Conservation (phyloP, 2,888 invertebrate species). For the Zootermopsis nevadensis region DNA sequence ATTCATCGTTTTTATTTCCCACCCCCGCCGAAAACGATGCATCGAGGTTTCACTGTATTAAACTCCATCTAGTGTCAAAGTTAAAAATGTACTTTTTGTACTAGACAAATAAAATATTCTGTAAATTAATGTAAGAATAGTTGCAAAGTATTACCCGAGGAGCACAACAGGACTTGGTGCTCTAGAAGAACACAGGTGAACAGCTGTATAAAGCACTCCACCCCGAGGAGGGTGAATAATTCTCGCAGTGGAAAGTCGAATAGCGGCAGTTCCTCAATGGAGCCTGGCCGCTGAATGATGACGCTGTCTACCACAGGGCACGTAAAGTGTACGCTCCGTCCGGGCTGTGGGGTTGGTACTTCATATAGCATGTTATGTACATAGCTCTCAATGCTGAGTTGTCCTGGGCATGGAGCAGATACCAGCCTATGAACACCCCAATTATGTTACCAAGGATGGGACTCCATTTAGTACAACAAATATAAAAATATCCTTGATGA, state of each 20-base stretch:
- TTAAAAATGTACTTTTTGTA: no score
- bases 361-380: slow-evolving; percentile 96
- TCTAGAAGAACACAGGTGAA: slow-evolving; percentile 96
- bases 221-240: slow-evolving; percentile 88
- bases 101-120: no score
- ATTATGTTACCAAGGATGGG: neutral
- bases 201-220: slow-evolving; percentile 91
- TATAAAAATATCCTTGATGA: no score
- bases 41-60: no score
- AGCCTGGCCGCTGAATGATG: slow-evolving; percentile 81
- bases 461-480: no score
- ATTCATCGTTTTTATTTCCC: no score
- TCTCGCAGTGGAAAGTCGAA: slow-evolving; percentile 92
- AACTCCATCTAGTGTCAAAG: no score
- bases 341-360: slow-evolving; percentile 89
- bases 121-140: neutral
- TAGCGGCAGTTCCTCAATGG: slow-evolving; percentile 88
- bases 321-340: slow-evolving; percentile 68
- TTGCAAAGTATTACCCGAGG: slow-evolving; percentile 74
- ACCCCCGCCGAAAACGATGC: no score
- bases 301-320: slow-evolving; percentile 62
- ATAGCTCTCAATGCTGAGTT: slow-evolving; percentile 88
- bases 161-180: slow-evolving; percentile 95
- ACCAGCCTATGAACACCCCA: neutral
- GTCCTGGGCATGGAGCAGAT: slow-evolving; percentile 28